Base-by-base conservation (phyloP, 2,888 invertebrate genomes). In the Pollenia labialis region DNA sequence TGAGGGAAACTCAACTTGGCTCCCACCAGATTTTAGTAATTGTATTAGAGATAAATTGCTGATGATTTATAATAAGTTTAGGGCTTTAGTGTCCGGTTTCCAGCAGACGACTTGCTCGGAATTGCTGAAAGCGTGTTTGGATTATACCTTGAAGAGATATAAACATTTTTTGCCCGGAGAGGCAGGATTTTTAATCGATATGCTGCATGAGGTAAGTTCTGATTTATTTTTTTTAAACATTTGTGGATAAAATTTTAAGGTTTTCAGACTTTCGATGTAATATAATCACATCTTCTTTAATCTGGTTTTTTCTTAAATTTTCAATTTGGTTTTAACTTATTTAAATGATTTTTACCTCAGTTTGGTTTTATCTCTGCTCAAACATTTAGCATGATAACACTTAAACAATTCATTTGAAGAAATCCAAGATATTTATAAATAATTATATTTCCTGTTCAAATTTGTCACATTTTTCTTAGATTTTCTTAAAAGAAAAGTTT, bases 1-100 rank as follows among this genome's bases (percentile, higher is more conserved):
- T 89, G 94, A 94, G 16, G 95, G 95, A 50, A 95, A 95, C 32
- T 96, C 96, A 0, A 95, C 95, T 87, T 97, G 97, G 97, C 94
- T 95, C 89, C 92, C 94, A 62, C 96, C 97, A 0, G 96, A 97
- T 92, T 97, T 97, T 91, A 96, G 97, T 1, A 94, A 94, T 23
- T 97, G 97, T 91, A 94, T 96, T 40, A 95, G 96, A 44, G 95
- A 96, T 89, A 94, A 95, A 1, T 92, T 97, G 46, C 93, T 94
- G 74, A 93, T 94, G 89, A 95, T 96, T 87, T 95, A 95, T 90
- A 94, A 95, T 89, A 95, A 95, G 88, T 93, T 93, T 88, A 90
- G 91, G 3, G 92, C 93, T 4, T 88, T 93, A 10, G 91, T 92
- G 60, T 92, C 92, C 4, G 93, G 93, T 3, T 93, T 93, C 66